Evolutionary conservation across 2,113 vertebrate genomes (phyloP).

Genomic region (Epinephelus fuscoguttatus): DNA sequence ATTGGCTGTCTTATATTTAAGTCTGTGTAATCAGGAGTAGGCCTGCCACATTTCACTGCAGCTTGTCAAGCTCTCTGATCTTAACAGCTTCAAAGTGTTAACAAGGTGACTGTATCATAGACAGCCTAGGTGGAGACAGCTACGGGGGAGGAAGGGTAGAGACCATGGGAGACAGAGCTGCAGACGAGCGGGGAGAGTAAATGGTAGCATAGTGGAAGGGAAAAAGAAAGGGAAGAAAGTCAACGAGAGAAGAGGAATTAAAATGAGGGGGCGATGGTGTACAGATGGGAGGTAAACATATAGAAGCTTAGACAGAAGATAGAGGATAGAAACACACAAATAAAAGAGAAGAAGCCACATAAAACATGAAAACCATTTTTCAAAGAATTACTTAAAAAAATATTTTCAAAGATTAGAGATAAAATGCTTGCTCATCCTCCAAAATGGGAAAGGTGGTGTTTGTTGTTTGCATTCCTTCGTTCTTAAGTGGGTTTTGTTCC

Average conservation of each 20-base stretch:
- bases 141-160: slow-evolving; percentile 38
- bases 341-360: background rate
- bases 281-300: background rate
- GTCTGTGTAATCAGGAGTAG: slow-evolving; percentile 78
- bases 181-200: slow-evolving; percentile 32
- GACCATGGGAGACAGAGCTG: slow-evolving; percentile 9
- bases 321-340: slow-evolving; percentile 1
- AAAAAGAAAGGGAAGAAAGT: slow-evolving; percentile 4
- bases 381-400: background rate
- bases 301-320: background rate
- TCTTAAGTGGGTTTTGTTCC: slow-evolving; percentile 25
- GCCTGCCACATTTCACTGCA: slow-evolving; percentile 68
- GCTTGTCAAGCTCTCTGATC: slow-evolving; percentile 80
- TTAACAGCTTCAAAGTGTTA: slow-evolving; percentile 81
- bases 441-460: background rate
- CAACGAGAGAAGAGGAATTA: background rate
- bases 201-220: background rate
- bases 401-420: background rate
- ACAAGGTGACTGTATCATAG: slow-evolving; percentile 77
- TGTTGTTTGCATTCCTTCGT: background rate
- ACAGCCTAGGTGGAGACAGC: slow-evolving; percentile 59
- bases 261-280: slow-evolving; percentile 1
- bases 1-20: slow-evolving; percentile 79
- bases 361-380: background rate
- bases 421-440: slow-evolving; percentile 19